Base-by-base conservation (phyloP, 1,140 invertebrate genomes). In the Scaptomyza pallida region DNA sequence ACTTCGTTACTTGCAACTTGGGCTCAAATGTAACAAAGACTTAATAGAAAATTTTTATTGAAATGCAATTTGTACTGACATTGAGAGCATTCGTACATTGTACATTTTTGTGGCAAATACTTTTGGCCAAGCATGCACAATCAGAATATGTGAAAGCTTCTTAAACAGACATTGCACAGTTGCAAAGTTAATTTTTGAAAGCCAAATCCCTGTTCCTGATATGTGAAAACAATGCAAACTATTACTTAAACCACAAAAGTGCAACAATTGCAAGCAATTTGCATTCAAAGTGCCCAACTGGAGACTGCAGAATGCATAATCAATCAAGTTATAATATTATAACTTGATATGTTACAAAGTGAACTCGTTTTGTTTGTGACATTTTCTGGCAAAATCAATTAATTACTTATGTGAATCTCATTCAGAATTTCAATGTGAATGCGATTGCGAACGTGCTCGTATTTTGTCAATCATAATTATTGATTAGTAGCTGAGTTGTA, bases 401-500 rank as follows among this genome's bases (percentile, higher is more conserved):
- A 55, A 55, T 69, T 63, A 23, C 35, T n/a, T 41, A 41, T 50
- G 26, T 9, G 30, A 71, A 56, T 70, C 13, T 8, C 17, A 68
- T 45, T 16, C 26, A 55, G n/a, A 21, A 26, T 26, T 26, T 26
- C 23, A 65, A 40, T 61, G 47, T 12, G 37, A 62, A 52, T 44
- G 23, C 10, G 2, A 37, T 15, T 12, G 10, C 19, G 19, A 40
- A 13, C 8, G 8, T 30, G 6, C 9, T 30, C 26, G 26, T 30
- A 30, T 15, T 55, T 61, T 85, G 80, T 85, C 80, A 85, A 85
- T 85, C 81, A 85, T 85, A 74, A 86, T 86, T 85, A 85, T 85
- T 86, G 81, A 85, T 86, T 85, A 86, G 60, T 61, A 60, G 21
- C 61, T 81, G 21, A 12, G 15, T 56, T 15, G 44, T 85, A 74